These are phyloP conservation scores for Euschistus heros DNA, from an alignment of 1,140 invertebrate genomes.

Conservation along the genomic window DNA sequence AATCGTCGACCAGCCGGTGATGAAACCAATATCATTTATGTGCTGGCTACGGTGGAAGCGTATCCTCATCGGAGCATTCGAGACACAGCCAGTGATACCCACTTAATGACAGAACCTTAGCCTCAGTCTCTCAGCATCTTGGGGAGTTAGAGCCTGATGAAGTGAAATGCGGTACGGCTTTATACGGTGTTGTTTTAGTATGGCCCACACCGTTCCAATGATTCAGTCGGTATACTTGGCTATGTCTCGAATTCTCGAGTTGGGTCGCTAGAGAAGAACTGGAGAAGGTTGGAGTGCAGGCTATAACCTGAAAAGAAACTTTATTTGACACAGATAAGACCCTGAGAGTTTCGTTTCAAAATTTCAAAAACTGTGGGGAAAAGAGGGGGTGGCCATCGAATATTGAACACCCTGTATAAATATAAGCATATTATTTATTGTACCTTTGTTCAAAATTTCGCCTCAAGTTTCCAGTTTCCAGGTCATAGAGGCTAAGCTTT, in stretches of 20 bases:
- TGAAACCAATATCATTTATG: too few species aligned
- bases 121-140: too few species aligned
- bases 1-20: too few species aligned
- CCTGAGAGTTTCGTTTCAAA: not conserved
- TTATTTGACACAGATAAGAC: too few species aligned
- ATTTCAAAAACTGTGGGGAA: not conserved
- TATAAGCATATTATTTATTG: not conserved
- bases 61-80: too few species aligned
- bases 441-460: slow-evolving; percentile 46
- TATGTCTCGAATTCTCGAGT: not conserved
- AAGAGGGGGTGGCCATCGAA: not conserved
- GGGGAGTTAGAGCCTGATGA: too few species aligned
- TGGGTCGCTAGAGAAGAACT: not conserved
- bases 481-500: slow-evolving; percentile 50
- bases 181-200: not conserved
- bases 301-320: too few species aligned
- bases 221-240: not conserved
- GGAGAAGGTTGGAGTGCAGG: too few species aligned
- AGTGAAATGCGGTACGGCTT: too few species aligned
- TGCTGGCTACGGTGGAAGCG: too few species aligned
- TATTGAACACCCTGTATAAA: not conserved
- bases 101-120: too few species aligned
- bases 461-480: slow-evolving; percentile 47
- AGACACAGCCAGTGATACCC: too few species aligned
- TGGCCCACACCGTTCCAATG: not conserved